phyloP scores from a whole-genome alignment of 2,113 vertebrate species.

The Lota lota region DNA sequence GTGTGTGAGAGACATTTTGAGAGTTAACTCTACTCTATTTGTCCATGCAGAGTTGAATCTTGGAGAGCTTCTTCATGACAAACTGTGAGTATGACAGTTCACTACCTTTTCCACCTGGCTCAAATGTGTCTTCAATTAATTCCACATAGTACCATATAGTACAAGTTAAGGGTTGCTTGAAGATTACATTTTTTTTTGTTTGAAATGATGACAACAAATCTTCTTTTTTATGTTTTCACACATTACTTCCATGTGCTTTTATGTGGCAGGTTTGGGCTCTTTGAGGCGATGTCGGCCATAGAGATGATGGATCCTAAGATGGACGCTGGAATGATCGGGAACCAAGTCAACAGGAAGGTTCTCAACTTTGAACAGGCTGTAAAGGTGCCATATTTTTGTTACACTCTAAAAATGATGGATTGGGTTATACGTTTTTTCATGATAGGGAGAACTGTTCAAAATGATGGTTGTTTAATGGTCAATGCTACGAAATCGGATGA shows the following conservation, averaged over 20 bases:
- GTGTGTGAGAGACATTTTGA: neutral
- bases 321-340: conserved; percentile 99
- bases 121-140: neutral
- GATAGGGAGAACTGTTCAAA: no score
- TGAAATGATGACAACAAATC: no score
- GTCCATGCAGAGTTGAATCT: conserved; percentile 86
- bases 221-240: no score
- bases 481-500: no score
- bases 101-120: no score
- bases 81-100: conserved; percentile 83
- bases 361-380: conserved; percentile 98
- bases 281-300: conserved; percentile 99
- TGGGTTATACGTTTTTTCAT: no score
- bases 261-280: conserved; percentile 87
- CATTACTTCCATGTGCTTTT: neutral
- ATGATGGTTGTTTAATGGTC: no score
- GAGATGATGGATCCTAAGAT: conserved; percentile 99
- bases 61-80: conserved; percentile 97
- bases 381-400: conserved; percentile 75
- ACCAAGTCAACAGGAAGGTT: conserved; percentile 97
- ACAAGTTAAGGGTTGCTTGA: no score
- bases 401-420: no score
- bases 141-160: no score
- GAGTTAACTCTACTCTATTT: conserved; percentile 37
- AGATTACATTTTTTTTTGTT: no score